Conservation (phyloP, 2,113 vertebrate genomes). For the Rhabdornis inornatus region DNA sequence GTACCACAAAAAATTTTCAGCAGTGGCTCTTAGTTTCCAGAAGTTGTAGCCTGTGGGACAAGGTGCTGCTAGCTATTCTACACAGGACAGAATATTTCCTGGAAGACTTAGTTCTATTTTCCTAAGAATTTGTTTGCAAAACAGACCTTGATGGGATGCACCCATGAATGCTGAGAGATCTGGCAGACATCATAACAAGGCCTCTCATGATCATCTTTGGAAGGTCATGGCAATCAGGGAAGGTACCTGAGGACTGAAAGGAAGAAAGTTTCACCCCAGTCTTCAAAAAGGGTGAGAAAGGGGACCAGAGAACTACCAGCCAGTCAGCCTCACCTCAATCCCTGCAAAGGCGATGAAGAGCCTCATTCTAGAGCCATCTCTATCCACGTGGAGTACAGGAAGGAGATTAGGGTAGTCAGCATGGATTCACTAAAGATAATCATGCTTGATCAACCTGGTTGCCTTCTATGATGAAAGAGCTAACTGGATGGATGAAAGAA, state of each 20-base stretch:
- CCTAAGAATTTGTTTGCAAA: not conserved
- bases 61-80: not conserved
- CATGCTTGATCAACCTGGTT: not conserved
- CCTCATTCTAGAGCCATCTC: too few relatives aligned
- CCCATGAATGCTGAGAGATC: not conserved
- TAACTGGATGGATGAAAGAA: not conserved
- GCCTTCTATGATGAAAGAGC: not conserved
- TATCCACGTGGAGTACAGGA: too few relatives aligned
- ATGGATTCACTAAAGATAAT: not conserved
- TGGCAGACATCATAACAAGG: rapidly evolving
- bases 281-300: not conserved
- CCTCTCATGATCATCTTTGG: not conserved
- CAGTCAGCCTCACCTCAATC: too few relatives aligned
- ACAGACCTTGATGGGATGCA: rapidly evolving
- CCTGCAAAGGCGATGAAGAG: too few relatives aligned
- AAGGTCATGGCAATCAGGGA: not conserved
- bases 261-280: not conserved
- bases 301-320: not conserved
- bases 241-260: not conserved
- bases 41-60: not conserved
- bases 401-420: too few relatives aligned
- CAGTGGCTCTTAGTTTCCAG: not conserved
- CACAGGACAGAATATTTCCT: not conserved
- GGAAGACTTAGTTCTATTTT: not conserved
- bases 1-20: not conserved